Evolutionary conservation across 2,888 invertebrate genomes (phyloP).

Genomic region (Bembecia ichneumoniformis): DNA sequence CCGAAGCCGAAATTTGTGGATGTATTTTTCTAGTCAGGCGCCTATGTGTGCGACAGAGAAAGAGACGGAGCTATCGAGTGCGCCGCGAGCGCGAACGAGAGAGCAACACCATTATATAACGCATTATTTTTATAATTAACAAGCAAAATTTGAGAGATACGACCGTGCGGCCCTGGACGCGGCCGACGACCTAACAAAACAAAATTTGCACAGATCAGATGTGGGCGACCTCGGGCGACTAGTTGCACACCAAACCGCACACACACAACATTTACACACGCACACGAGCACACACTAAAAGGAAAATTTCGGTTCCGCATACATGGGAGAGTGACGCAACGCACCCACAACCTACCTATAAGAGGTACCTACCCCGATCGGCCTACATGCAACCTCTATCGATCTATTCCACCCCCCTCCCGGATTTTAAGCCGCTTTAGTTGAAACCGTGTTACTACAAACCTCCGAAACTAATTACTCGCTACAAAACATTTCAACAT

Average conservation of each 20-base stretch:
- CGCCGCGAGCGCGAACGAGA: conserved; percentile 31
- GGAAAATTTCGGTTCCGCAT: conserved; percentile 62
- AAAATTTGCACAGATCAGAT: conserved; percentile 72
- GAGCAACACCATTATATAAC: conserved; percentile 56
- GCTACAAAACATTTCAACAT: not conserved
- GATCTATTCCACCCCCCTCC: not conserved
- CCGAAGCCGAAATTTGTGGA: conserved; percentile 62
- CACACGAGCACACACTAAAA: conserved; percentile 21
- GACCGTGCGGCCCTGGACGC: conserved; percentile 60
- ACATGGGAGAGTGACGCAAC: conserved; percentile 10
- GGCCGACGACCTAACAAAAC: conserved; percentile 63
- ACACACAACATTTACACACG: conserved; percentile 17
- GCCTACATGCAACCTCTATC: conserved; percentile 11
- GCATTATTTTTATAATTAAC: conserved; percentile 73
- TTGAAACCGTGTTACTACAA: not conserved
- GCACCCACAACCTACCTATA: conserved; percentile 1
- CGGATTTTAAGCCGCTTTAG: not conserved
- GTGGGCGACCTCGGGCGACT: conserved; percentile 68
- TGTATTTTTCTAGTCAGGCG: conserved; percentile 59
- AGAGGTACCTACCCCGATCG: conserved; percentile 5
- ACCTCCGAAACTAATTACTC: not conserved
- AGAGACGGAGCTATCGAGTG: conserved; percentile 28
- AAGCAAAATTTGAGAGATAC: conserved; percentile 71
- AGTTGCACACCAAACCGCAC: conserved; percentile 48
- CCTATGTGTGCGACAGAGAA: conserved; percentile 48